phyloP scores from a whole-genome alignment of 2,888 invertebrate genomes.

The Lasioglossum lativentre region DNA sequence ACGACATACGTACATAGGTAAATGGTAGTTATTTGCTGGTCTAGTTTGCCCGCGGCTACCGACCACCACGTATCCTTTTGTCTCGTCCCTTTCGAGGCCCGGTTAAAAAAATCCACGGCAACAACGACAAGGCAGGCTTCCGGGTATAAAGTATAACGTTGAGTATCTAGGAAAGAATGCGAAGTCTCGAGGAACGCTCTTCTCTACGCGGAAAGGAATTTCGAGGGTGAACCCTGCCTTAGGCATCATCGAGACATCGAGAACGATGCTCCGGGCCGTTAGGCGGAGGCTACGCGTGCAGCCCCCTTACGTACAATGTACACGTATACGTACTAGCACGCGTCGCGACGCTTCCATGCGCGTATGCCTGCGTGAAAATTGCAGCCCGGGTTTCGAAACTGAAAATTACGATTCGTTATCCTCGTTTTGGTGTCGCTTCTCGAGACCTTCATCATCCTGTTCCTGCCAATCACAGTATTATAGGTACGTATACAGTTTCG shows the following conservation, averaged over 20 bases:
- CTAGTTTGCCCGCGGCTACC: constrained; percentile 6
- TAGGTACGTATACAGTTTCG: too few relatives aligned
- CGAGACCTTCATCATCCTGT: background rate
- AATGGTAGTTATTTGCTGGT: constrained; percentile 21
- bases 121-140: constrained; percentile 71
- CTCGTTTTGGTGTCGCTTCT: background rate
- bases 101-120: constrained; percentile 57
- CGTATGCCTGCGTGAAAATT: constrained; percentile 19
- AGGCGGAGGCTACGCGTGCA: constrained; percentile 52
- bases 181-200: constrained; percentile 74
- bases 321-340: background rate
- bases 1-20: background rate
- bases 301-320: constrained; percentile 6
- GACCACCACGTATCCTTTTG: constrained; percentile 27
- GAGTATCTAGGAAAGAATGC: constrained; percentile 79
- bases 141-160: constrained; percentile 73
- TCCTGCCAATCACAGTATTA: background rate
- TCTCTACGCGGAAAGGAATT: constrained; percentile 80
- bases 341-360: background rate
- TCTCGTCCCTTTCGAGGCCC: constrained; percentile 17
- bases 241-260: constrained; percentile 68
- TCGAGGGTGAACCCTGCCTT: constrained; percentile 78
- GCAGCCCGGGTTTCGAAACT: background rate
- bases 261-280: constrained; percentile 65
- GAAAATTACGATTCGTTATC: constrained; percentile 11